Percentiles rank a stretch among this genome's conserved stretches.
Conservation (phyloP, 2,797 vertebrate species). For the Kryptopterus vitreolus region DNA sequence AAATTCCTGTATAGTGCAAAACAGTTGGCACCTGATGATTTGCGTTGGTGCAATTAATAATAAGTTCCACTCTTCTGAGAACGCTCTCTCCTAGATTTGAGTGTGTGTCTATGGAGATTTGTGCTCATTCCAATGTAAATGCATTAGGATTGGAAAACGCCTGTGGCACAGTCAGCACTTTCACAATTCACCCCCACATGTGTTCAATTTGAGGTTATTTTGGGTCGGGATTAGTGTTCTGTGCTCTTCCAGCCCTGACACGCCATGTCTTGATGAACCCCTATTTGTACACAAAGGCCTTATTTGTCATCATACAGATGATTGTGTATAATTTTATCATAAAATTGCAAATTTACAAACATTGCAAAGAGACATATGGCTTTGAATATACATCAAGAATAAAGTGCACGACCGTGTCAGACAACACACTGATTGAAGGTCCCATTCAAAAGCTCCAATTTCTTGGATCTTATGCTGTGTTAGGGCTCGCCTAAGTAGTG, state of each 20-base stretch:
- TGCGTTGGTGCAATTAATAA: background rate
- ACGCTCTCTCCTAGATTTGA: background rate
- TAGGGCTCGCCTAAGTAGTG: background rate
- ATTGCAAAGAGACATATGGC: background rate
- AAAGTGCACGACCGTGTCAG: background rate
- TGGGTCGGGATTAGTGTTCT: too few relatives aligned
- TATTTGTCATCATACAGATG: conserved; percentile 1
- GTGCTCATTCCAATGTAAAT: background rate
- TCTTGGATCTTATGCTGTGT: background rate
- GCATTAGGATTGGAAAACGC: background rate
- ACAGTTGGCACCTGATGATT: too few relatives aligned
- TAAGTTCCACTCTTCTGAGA: background rate
- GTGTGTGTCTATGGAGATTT: background rate
- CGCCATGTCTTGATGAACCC: background rate
- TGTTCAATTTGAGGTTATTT: background rate
- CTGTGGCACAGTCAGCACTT: conserved; percentile 2
- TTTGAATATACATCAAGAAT: background rate
- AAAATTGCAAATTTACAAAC: background rate
- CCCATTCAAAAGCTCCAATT: background rate
- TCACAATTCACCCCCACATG: background rate
- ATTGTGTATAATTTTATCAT: background rate
- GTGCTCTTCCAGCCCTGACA: background rate
- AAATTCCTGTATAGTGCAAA: background rate
- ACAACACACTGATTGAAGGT: background rate
- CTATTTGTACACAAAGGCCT: background rate